Base-by-base conservation (phyloP, 2,888 invertebrate genomes). In the Netelia melanura region DNA sequence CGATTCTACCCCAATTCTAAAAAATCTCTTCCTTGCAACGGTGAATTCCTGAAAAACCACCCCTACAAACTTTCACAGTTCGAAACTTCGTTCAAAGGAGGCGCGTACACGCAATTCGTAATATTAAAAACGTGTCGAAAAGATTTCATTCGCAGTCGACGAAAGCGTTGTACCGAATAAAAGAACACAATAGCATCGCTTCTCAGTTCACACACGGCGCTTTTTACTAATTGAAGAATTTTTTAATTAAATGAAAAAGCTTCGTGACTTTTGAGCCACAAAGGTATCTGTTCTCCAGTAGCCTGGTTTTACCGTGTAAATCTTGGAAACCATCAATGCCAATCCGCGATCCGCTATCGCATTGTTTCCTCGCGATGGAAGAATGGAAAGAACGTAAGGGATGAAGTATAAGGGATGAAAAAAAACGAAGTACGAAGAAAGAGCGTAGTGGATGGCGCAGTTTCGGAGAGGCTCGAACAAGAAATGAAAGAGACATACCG, bases 151-250 rank as follows among this genome's bases (percentile, higher is more conserved):
- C 38, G 38, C 38, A 38, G 38, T 38, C 38, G 38, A 38, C 38
- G 38, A 38, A 38, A 38, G 38, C 38, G 38, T 38, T 38, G 38
- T 6, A 6, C 38, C 5, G 38, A 8, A 1, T 38, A 38, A 38
- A 38, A 38, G 6, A 38, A 38, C 6, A 38, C 6, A 38, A 6
- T 38, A 38, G 38, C 38, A 0, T 6, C 38, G 5, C 38, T 3
- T 38, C 38, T 38, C 38, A 6, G 38, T 38, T 38, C 38, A 38
- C 38, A 6, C 38, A 1, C 38, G 38, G 38, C 2, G 38, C 38
- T 38, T 38, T 38, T 79, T 83, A 83, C 80, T 83, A 74, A 83
- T 83, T 80, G 72, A 74, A 30, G 44, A 48, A 67, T 80, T 61
- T 61, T 68, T 62, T 80, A 80, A 80, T 80, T 68, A 74, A 61